phyloP scores from a whole-genome alignment of 1,140 invertebrate genomes.

The Drosophila orena region DNA sequence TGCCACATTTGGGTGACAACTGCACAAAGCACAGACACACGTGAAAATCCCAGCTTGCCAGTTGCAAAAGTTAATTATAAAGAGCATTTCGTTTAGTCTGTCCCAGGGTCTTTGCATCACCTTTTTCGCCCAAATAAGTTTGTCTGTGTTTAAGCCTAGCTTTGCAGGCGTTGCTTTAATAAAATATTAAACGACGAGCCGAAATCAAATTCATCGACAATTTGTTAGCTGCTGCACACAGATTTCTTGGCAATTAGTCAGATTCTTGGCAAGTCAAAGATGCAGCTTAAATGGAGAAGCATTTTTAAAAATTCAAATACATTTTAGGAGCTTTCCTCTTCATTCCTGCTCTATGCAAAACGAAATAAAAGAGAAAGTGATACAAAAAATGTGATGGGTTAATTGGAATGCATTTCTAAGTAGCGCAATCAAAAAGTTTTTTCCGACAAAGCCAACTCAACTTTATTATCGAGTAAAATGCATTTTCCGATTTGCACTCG shows the following conservation, averaged over 20 bases:
- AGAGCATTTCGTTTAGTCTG: constrained; percentile 48
- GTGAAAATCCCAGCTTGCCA: constrained; percentile 56
- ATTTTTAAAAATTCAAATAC: constrained; percentile 7
- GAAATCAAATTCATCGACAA: constrained; percentile 41
- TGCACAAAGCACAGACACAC: constrained; percentile 11
- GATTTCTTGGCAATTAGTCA: constrained; percentile 26
- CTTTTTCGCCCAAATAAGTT: constrained; percentile 22
- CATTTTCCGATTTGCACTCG: not conserved
- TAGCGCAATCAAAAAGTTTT: not conserved
- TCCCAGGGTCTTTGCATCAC: constrained; percentile 26
- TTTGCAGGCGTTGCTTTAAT: constrained; percentile 51
- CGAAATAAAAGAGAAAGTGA: constrained; percentile 1
- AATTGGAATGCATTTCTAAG: not conserved
- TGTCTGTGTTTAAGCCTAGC: constrained; percentile 24
- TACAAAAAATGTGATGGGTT: not conserved
- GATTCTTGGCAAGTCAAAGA: constrained; percentile 6
- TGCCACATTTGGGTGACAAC: constrained; percentile 25
- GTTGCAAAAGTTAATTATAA: constrained; percentile 75
- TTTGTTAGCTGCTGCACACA: constrained; percentile 13
- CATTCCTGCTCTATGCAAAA: not conserved
- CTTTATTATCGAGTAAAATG: not conserved
- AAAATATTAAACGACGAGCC: constrained; percentile 35
- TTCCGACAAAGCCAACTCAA: not conserved
- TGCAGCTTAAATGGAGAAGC: not conserved
- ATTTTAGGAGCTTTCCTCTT: not conserved